These are phyloP conservation scores for Oscheius sp. DNA, from an alignment of 2,888 invertebrate species.

Conservation along the genomic window DNA sequence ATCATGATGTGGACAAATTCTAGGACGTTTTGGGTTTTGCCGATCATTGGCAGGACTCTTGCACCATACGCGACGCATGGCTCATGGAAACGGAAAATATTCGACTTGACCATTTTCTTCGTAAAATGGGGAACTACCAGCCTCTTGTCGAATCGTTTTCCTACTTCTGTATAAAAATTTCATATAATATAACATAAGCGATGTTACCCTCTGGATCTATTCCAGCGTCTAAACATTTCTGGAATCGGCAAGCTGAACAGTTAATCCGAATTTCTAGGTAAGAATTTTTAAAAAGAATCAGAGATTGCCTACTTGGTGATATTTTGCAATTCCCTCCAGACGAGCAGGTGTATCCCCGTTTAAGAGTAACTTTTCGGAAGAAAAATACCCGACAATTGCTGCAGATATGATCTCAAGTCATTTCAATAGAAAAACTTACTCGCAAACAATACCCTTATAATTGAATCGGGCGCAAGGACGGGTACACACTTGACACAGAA, in stretches of 20 bases:
- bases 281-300: no score
- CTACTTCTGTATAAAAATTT: constrained; percentile 7
- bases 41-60: not conserved
- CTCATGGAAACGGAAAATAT: constrained; percentile 12
- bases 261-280: constrained; percentile 2
- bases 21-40: not conserved
- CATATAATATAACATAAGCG: no score
- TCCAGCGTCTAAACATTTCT: not conserved
- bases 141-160: constrained; percentile 16
- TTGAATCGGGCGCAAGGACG: constrained; percentile 16
- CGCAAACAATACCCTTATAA: constrained; percentile 21
- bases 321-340: constrained; percentile 3
- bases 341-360: not conserved
- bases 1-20: constrained; percentile 15
- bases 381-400: constrained; percentile 23
- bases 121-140: not conserved
- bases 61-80: constrained; percentile 12
- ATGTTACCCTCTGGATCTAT: constrained; percentile 1
- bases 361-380: constrained; percentile 16
- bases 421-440: not conserved
- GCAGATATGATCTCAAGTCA: not conserved
- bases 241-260: constrained; percentile 4
- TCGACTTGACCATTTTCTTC: constrained; percentile 3
- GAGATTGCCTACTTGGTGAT: not conserved
- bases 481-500: constrained; percentile 17